Conservation (phyloP, 2,113 vertebrate species). For the Dipodomys spectabilis region DNA sequence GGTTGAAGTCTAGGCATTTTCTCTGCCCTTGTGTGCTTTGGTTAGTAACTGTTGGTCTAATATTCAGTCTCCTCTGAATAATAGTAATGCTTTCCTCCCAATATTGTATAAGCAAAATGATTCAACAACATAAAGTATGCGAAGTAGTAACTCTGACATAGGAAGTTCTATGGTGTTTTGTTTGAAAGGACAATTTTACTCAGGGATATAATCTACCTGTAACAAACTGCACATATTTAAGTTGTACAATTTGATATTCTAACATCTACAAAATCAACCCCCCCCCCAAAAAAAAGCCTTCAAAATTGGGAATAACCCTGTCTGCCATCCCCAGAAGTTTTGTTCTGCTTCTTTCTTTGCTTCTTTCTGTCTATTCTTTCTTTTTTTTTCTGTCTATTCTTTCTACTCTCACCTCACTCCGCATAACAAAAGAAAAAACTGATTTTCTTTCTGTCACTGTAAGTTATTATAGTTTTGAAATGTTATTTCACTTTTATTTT, state of each 20-base stretch:
- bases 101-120: background rate
- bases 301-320: background rate
- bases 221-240: background rate
- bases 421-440: background rate
- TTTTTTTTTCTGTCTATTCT: background rate
- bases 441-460: background rate
- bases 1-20: background rate
- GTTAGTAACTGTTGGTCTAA: background rate
- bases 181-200: background rate
- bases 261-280: background rate
- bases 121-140: background rate
- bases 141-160: background rate
- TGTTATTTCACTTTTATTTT: too few relatives aligned
- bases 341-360: background rate
- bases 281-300: too few relatives aligned
- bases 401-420: background rate
- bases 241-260: background rate
- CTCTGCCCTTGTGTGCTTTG: background rate
- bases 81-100: background rate
- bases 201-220: background rate
- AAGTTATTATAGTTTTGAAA: background rate
- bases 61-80: background rate
- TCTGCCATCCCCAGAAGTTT: background rate
- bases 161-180: background rate
- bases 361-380: background rate